Evolutionary conservation across 2,113 vertebrate species (phyloP).

Genomic region (Ictalurus furcatus): DNA sequence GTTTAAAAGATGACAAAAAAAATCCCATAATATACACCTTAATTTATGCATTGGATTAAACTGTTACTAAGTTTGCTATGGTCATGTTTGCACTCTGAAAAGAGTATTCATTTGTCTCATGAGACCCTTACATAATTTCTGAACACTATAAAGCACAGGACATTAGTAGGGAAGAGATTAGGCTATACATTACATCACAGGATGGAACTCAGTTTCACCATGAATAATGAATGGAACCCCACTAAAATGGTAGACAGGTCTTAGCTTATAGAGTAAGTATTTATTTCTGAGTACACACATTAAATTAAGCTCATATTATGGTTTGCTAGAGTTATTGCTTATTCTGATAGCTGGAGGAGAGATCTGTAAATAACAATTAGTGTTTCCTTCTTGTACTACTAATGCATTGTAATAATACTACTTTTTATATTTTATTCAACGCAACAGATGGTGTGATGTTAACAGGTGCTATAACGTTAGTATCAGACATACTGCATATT

Average conservation of each 20-base stretch:
- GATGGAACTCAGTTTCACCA: neutral
- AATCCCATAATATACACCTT: neutral
- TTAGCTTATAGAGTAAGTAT: neutral
- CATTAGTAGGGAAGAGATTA: too few species aligned
- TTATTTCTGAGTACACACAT: neutral
- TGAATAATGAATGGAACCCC: neutral
- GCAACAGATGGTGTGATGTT: neutral
- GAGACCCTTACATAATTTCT: neutral
- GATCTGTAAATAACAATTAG: neutral
- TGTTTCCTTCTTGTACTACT: neutral
- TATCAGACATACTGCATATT: neutral
- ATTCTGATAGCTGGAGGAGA: neutral
- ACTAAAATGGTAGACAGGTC: neutral
- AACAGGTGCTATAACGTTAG: neutral
- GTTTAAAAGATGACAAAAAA: neutral
- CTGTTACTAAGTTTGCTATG: neutral
- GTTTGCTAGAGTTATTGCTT: neutral
- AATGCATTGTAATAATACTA: neutral
- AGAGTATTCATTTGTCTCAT: neutral
- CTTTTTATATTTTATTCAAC: neutral
- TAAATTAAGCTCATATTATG: neutral
- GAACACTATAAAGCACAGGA: slow-evolving; percentile 7
- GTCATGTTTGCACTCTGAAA: neutral
- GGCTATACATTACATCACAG: neutral
- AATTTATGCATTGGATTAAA: neutral